Percentiles rank a stretch among this genome's conserved stretches.
Evolutionary conservation across 2,113 vertebrate genomes (phyloP).

Genomic region (Geococcyx californianus): DNA sequence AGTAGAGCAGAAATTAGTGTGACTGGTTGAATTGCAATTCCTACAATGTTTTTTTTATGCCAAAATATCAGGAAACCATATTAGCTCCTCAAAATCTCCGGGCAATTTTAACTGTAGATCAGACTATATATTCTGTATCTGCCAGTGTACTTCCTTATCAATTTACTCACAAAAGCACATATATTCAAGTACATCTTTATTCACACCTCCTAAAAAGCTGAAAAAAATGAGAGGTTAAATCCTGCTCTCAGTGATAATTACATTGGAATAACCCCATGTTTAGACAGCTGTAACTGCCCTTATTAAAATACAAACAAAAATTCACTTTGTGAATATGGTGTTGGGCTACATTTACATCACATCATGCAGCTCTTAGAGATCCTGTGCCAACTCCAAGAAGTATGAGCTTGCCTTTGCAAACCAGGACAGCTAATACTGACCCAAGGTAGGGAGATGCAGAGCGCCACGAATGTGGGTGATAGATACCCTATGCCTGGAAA

Average conservation of each 20-base stretch:
- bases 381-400: background rate
- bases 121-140: background rate
- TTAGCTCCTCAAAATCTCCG: background rate
- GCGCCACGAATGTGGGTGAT: background rate
- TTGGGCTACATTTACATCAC: background rate
- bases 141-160: background rate
- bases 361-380: background rate
- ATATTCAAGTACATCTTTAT: background rate
- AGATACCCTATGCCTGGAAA: too few relatives aligned
- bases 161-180: background rate
- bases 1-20: background rate
- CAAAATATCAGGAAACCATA: background rate
- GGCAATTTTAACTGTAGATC: background rate
- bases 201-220: background rate
- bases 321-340: background rate
- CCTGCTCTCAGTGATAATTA: background rate
- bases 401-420: background rate
- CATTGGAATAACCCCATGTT: background rate
- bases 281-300: background rate
- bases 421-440: background rate
- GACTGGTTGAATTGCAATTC: background rate
- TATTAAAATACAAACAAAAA: background rate
- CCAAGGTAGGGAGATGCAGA: background rate
- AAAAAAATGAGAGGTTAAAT: background rate
- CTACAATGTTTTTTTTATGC: background rate